Percentiles rank a stretch among this genome's conserved stretches.
Conservation (phyloP, 2,888 invertebrate genomes). For the Agrenia bidenticulata region DNA sequence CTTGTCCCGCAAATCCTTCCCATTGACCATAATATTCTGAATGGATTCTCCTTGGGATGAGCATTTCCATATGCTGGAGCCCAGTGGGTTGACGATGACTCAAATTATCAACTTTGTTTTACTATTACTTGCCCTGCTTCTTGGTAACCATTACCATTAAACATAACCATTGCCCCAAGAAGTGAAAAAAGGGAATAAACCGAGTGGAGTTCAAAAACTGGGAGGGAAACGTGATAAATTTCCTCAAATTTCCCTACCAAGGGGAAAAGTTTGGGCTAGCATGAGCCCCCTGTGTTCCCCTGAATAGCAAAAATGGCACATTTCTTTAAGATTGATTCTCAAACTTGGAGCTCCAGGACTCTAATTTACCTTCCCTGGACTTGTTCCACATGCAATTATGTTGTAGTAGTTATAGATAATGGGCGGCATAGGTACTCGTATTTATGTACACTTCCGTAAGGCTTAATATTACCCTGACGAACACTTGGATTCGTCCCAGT, state of each 20-base stretch:
- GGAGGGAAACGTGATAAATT: conserved; percentile 10
- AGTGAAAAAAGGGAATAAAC: not conserved
- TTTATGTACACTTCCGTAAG: no score
- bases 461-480: not conserved
- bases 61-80: no score
- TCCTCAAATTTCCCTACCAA: conserved; percentile 10
- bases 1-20: not conserved
- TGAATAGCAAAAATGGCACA: conserved; percentile 32
- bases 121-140: no score
- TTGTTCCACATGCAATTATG: conserved; percentile 1
- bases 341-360: conserved; percentile 22
- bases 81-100: not conserved
- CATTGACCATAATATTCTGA: no score
- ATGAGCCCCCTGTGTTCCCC: conserved; percentile 25
- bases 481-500: conserved; percentile 2
- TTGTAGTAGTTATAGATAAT: not conserved
- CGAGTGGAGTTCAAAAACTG: not conserved
- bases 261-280: conserved; percentile 19
- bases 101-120: not conserved
- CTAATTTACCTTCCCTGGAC: conserved; percentile 22
- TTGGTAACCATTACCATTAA: conserved; percentile 5
- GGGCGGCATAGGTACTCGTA: not conserved
- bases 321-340: conserved; percentile 32
- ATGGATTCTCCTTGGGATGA: no score
- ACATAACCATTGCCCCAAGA: not conserved